Evolutionary conservation across 2,888 invertebrate genomes (phyloP), one percentile per base, ranked within the genome.

Genomic region (Rotaria macrura): DNA sequence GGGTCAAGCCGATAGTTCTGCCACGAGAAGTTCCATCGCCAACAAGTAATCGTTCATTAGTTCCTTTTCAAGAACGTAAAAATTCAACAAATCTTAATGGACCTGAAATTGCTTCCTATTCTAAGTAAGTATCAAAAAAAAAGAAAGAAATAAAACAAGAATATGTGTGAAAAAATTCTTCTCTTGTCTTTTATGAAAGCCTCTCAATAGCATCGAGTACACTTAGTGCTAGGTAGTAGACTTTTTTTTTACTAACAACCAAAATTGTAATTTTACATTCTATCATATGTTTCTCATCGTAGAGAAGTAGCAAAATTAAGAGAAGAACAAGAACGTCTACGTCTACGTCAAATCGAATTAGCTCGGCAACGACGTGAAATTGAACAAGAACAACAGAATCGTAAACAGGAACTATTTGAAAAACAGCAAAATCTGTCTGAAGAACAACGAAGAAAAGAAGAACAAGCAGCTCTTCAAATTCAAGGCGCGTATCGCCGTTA

Each of bases 271-370:
- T 57, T n/a, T 57, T 29, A 65, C 34, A 65, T 20, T 29, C 12
- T 20, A 65, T 65, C 14, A 34, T 34, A 34, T 29, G 20, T 65
- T 20, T 43, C 2, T 43, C 6, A 43, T 7, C 34, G 14, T 79
- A 79, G 79, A 79, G 79, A 79, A 10, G 25, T 79, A 43, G 25
- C 79, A 12, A 79, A 79, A 79, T 43, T 79, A 79, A 40, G 43
- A 43, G 79, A 79, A 79, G 79, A 79, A 79, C 79, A 79, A 79
- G 79, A 79, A 43, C 79, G 79, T 79, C 43, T 79, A 9, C 79
- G 79, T 79, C 20, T 25, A 43, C 79, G 79, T 79, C 79, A 79
- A 79, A 43, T 43, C 43, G 79, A 79, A 79, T 79, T 79, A 43
- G 79, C 40, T 43, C 79, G 79, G 12, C 40, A 43, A n/a, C 79